phyloP scores from a whole-genome alignment of 2,888 invertebrate genomes.

The Tenthredo notha region DNA sequence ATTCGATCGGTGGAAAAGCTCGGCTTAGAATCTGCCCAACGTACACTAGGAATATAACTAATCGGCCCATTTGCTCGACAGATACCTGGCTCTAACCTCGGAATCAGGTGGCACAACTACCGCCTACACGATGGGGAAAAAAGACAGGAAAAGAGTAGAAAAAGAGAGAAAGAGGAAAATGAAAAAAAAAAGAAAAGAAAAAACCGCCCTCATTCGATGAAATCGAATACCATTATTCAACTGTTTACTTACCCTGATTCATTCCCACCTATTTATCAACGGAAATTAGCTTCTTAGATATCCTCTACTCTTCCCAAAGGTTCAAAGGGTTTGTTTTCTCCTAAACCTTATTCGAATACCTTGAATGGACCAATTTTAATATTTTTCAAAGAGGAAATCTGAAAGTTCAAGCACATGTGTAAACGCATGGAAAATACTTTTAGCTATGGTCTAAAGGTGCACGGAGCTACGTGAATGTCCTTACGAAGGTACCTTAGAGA shows the following conservation, averaged over 20 bases:
- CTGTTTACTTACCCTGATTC: constrained; percentile 64
- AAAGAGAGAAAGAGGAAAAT: background rate
- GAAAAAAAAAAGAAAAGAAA: constrained; percentile 37
- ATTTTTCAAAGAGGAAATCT: background rate
- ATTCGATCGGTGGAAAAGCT: constrained; percentile 14
- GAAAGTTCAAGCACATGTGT: background rate
- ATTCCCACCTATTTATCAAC: constrained; percentile 62
- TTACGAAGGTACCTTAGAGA: background rate
- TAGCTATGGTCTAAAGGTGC: background rate
- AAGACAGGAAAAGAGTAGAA: background rate
- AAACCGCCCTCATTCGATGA: constrained; percentile 61
- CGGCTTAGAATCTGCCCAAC: constrained; percentile 32
- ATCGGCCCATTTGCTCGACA: constrained; percentile 69
- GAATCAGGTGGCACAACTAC: constrained; percentile 48
- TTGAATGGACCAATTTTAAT: background rate
- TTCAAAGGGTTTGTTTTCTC: background rate
- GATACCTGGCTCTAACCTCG: constrained; percentile 57
- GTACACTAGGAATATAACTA: constrained; percentile 67
- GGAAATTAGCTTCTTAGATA: constrained; percentile 63
- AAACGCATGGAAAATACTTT: background rate
- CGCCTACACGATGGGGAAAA: background rate
- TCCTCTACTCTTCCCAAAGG: background rate
- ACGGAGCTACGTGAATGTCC: background rate
- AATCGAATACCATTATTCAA: constrained; percentile 63
- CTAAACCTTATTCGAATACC: background rate